Conservation (phyloP, 2,797 vertebrate genomes). For the Hephaestus fuliginosus region DNA sequence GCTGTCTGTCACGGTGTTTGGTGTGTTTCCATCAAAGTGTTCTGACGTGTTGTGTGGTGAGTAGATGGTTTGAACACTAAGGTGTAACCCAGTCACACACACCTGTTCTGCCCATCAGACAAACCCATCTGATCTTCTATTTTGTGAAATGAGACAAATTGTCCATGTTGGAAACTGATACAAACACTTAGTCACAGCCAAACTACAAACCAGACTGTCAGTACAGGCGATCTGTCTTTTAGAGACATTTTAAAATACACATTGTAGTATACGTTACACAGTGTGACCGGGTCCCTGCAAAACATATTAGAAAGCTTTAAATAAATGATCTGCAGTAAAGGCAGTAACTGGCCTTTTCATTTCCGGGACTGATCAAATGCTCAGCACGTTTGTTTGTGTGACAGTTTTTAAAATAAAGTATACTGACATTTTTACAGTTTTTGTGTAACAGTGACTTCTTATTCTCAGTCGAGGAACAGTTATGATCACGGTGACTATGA, state of each 20-base stretch:
- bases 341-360: neutral
- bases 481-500: slow-evolving; percentile 91
- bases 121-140: slow-evolving; percentile 22
- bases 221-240: slow-evolving; percentile 1
- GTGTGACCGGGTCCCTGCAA: neutral
- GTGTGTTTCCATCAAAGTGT: slow-evolving; percentile 7
- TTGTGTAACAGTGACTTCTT: slow-evolving; percentile 14
- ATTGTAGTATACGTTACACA: neutral
- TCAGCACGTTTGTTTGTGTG: neutral
- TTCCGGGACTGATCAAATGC: neutral
- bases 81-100: slow-evolving; percentile 54
- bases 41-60: slow-evolving; percentile 19
- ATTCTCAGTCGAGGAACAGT: slow-evolving; percentile 90
- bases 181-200: neutral
- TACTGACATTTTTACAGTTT: neutral
- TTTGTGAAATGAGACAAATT: slow-evolving; percentile 36
- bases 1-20: neutral
- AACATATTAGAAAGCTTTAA: neutral
- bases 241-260: neutral
- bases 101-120: slow-evolving; percentile 62
- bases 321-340: neutral
- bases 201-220: slow-evolving; percentile 4
- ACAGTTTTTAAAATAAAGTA: neutral
- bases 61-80: slow-evolving; percentile 35
- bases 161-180: slow-evolving; percentile 2